Base-by-base conservation (phyloP, 2,888 invertebrate species). In the Rhagophthalmus giganteus region DNA sequence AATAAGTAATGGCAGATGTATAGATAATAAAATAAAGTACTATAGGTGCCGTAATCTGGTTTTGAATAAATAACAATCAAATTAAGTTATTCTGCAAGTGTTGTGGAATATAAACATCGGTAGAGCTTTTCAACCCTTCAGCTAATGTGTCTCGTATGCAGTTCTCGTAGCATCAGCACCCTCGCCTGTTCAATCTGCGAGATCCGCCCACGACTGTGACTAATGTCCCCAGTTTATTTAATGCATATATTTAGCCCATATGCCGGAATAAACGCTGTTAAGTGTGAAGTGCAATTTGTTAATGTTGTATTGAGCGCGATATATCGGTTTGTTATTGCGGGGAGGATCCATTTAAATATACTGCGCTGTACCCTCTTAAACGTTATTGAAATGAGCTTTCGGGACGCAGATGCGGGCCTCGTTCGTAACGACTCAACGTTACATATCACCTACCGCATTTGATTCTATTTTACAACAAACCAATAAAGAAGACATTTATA, bases 241-340 rank as follows among this genome's bases (percentile, higher is more conserved):
- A 72, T 72, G 73, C 71, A 72, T 72, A 72, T 69, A 73, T 73
- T 72, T 71, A 66, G 64, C 66, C 72, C 74, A 72, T 74, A 72
- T 74, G 73, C 70, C 71, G 63, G 64, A 64, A 66, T 66, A 68
- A 69, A 66, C 64, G 65, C 62, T 66, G 68, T 69, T 68, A 69
- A 69, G 69, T 70, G 70, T 68, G 69, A 68, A 70, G 64, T 63
- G 69, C 66, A 72, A 72, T 72, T 72, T 72, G 72, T 72, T 72
- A 72, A 71, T 71, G 71, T 68, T 71, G 58, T 60, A 59, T 62
- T 52, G 62, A 59, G 52, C 42, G 61, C 62, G 57, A 67, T 67
- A 66, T 68, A 71, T 71, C 67, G 72, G 72, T 72, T 69, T 71
- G 72, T 72, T 70, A 70, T 70, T 70, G 72, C 64, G 66, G 71